Base-by-base conservation (phyloP, 2,797 vertebrate species). In the Oreonectes daqikongensis region DNA sequence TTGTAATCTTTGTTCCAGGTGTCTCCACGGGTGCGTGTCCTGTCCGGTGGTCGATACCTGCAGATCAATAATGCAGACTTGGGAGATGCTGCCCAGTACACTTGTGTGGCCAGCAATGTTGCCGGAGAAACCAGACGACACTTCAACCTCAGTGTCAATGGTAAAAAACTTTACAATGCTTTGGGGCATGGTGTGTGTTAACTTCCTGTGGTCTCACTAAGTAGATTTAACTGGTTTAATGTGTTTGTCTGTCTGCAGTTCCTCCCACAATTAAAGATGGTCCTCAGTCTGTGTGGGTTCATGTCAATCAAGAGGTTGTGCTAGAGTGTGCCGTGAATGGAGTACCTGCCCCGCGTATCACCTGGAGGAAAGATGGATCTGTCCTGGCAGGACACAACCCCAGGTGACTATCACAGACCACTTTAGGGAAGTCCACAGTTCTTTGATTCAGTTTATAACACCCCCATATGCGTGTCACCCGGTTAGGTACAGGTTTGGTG, bases 321-420 rank as follows among this genome's bases (percentile, higher is more conserved):
- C 88, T 99, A 69, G 94, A 96, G 82, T 99, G 98, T 82, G 64
- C 83, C 0, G 94, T 93, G 0, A 91, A 90, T 75, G 98, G 98
- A 20, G 89, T 97, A 0, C 98, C 98, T 44, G 10, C 84, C 0
- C 98, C 98, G 1, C 94, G 93, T 11, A 83, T 98, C 71, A 94
- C 95, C 0, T 99, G 98, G 98, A 96, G 98, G 84, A 99, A 98
- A 84, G 95, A 98, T 46, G 97, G 97, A 2, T 87, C 90, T 24
- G 24, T 97, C 85, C 79, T 99, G 57, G 77, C 92, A 53, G 94
- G 88, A 84, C 94, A 88, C 86, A 95, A 87, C 79, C 86, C 89
- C 10, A 96, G 96, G 98, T 96, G 90, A 86, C 82, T 26, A 81
- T 1, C 28, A 18, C 20, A 35, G 2, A n/a, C 32, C 18, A 35